phyloP scores from a whole-genome alignment of 2,113 vertebrate genomes.

The Odontophorus gujanensis region DNA sequence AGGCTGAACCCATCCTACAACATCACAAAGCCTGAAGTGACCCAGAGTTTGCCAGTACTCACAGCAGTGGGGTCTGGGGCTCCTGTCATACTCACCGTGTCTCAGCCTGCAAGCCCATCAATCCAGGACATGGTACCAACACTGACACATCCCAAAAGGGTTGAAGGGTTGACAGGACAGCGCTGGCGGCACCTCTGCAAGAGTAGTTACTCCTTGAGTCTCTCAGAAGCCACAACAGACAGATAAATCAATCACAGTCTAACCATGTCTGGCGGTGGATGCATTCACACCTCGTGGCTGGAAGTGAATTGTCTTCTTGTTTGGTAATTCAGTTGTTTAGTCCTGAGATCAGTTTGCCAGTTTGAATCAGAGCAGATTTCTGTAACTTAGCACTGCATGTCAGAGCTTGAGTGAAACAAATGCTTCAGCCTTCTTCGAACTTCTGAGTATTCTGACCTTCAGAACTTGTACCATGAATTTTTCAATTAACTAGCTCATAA shows the following conservation, averaged over 20 bases:
- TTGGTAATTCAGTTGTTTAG: conserved; percentile 59
- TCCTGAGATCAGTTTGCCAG: conserved; percentile 42
- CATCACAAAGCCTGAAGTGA: background rate
- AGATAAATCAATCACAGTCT: conserved; percentile 42
- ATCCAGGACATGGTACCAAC: background rate
- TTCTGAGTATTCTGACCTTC: conserved; percentile 72
- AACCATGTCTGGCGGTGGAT: conserved; percentile 15
- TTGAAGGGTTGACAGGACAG: background rate
- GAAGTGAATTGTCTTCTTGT: conserved; percentile 56
- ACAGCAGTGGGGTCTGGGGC: background rate
- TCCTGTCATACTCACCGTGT: background rate
- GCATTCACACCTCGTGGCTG: background rate
- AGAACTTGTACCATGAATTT: conserved; percentile 73
- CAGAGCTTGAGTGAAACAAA: conserved; percentile 1
- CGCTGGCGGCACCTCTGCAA: conserved; percentile 21
- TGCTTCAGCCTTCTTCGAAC: conserved; percentile 49
- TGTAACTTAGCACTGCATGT: conserved; percentile 2
- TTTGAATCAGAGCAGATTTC: conserved; percentile 45
- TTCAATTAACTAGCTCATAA: conserved; percentile 76
- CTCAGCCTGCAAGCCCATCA: background rate
- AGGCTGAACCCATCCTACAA: background rate
- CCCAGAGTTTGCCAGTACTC: background rate
- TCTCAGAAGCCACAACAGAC: conserved; percentile 10
- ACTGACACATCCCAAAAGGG: background rate
- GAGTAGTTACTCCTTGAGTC: conserved; percentile 37